phyloP scores from a whole-genome alignment of 2,113 vertebrate genomes.

The Dascyllus trimaculatus region DNA sequence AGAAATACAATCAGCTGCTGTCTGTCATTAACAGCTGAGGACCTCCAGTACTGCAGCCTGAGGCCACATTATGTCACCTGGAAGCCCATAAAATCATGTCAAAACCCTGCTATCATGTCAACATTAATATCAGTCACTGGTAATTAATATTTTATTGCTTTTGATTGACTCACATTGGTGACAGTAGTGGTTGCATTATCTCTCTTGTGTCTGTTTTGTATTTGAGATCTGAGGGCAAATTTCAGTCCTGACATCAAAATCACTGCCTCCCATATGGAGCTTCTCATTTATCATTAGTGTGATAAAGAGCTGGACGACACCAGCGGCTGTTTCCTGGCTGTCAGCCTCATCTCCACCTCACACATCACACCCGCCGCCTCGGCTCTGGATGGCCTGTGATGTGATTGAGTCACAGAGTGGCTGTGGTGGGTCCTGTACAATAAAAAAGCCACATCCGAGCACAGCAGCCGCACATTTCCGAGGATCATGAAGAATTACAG shows the following conservation, averaged over 20 bases:
- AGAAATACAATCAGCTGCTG: conserved; percentile 15
- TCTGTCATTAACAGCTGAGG: conserved; percentile 39
- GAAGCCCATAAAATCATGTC: background rate
- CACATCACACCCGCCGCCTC: conserved; percentile 48
- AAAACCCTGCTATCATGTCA: background rate
- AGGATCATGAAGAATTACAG: conserved; percentile 31
- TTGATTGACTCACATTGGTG: background rate
- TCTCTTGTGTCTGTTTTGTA: background rate
- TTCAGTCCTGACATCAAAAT: conserved; percentile 40
- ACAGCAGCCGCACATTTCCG: conserved; percentile 59
- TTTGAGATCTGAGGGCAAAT: conserved; percentile 28
- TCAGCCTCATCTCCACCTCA: conserved; percentile 58
- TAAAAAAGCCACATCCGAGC: conserved; percentile 67
- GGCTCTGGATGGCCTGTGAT: conserved; percentile 31
- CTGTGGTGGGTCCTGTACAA: conserved; percentile 70
- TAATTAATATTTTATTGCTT: conserved; percentile 30
- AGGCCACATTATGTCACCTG: conserved; percentile 20
- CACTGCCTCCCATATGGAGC: conserved; percentile 36
- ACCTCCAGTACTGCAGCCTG: background rate
- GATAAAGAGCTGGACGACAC: conserved; percentile 62
- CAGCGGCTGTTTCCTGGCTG: conserved; percentile 41
- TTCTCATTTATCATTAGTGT: conserved; percentile 40
- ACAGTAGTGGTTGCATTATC: background rate
- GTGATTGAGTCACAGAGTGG: conserved; percentile 36
- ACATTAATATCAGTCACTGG: background rate